Conservation (phyloP, 2,888 invertebrate genomes). For the Aphodius sticticus region DNA sequence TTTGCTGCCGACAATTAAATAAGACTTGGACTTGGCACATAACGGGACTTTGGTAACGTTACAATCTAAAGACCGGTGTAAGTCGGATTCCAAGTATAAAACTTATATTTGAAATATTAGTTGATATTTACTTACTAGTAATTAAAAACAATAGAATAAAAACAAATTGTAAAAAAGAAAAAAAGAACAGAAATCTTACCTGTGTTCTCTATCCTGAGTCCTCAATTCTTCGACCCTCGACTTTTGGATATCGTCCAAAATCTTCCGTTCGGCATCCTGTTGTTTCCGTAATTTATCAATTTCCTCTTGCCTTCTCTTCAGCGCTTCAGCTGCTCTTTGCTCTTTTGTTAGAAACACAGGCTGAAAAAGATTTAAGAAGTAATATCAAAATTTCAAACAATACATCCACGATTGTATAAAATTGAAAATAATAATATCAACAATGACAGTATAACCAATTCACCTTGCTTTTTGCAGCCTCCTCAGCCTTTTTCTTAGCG, state of each 20-base stretch:
- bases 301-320: slow-evolving; percentile 89
- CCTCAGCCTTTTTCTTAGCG: slow-evolving; percentile 95
- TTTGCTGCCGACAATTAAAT: no score
- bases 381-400: background rate
- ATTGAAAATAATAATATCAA: background rate
- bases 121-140: no score
- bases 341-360: slow-evolving; percentile 98
- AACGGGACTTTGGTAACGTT: no score
- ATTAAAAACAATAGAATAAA: slow-evolving; percentile 8
- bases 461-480: slow-evolving; percentile 90
- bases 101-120: no score
- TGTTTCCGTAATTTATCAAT: slow-evolving; percentile 81
- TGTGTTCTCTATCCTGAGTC: slow-evolving; percentile 53
- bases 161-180: background rate
- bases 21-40: no score
- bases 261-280: slow-evolving; percentile 70
- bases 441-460: slow-evolving; percentile 6
- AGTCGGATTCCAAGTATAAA: no score
- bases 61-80: no score
- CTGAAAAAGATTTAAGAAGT: slow-evolving; percentile 53
- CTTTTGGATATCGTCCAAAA: slow-evolving; percentile 51
- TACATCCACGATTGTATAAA: background rate
- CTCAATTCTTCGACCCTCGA: slow-evolving; percentile 51
- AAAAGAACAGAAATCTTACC: slow-evolving; percentile 27
- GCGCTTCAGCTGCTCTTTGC: slow-evolving; percentile 88